Evolutionary conservation across 2,797 vertebrate species (phyloP).

Genomic region (Diplodus puntazzo): DNA sequence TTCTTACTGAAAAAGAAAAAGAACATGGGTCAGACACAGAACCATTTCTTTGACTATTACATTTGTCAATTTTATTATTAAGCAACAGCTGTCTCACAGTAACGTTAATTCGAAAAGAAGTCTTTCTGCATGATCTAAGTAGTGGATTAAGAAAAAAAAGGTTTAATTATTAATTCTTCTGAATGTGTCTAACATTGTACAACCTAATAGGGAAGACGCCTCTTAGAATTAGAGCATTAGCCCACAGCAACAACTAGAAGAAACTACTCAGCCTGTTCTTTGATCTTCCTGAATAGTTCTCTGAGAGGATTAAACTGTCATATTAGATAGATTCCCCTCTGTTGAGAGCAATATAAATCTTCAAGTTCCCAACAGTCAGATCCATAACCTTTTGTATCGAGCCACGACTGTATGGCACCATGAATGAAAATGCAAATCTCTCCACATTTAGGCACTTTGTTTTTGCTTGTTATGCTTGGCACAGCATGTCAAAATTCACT

Average conservation of each 20-base stretch:
- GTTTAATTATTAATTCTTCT: not conserved
- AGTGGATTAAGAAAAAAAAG: constrained; percentile 1
- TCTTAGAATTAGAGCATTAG: constrained; percentile 39
- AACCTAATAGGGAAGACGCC: not conserved
- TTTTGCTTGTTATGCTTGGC: constrained; percentile 49
- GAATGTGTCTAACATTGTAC: constrained; percentile 21
- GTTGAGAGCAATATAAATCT: constrained; percentile 61
- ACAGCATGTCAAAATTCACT: constrained; percentile 45
- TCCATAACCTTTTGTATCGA: constrained; percentile 55
- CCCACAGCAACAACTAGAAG: constrained; percentile 24
- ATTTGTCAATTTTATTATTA: not conserved
- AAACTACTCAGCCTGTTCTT: constrained; percentile 48
- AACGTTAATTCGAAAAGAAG: not conserved
- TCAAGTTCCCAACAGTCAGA: constrained; percentile 43
- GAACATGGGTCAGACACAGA: not conserved
- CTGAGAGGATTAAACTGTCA: constrained; percentile 73
- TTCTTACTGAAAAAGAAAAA: constrained; percentile 8
- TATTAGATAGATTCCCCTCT: constrained; percentile 65
- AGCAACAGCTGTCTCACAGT: not conserved
- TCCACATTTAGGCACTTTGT: constrained; percentile 54
- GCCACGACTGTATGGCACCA: constrained; percentile 27
- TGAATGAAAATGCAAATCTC: constrained; percentile 63
- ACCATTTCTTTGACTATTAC: not conserved
- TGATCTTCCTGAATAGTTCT: constrained; percentile 59
- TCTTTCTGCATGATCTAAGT: not conserved